These are phyloP conservation scores for Petaurus breviceps DNA, from an alignment of 2,113 vertebrate genomes.

Conservation along the genomic window DNA sequence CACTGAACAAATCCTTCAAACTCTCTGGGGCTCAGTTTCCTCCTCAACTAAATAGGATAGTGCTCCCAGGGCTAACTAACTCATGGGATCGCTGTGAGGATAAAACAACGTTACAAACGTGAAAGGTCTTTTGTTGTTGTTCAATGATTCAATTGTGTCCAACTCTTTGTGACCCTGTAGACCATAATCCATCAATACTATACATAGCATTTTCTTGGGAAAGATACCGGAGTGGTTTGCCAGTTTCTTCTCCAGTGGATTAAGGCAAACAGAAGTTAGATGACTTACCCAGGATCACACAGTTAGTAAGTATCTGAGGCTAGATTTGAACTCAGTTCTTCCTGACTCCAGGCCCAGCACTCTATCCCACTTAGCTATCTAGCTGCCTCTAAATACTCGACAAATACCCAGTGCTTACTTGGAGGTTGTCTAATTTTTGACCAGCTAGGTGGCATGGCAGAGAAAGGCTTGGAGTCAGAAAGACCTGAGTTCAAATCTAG, in stretches of 20 bases:
- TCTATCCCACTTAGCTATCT: background rate
- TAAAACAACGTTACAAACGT: background rate
- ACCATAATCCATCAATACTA: background rate
- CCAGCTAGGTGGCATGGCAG: too few species aligned
- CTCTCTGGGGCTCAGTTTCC: background rate
- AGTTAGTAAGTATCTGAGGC: too few species aligned
- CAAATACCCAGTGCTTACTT: background rate
- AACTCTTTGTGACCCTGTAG: background rate
- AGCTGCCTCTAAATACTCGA: background rate
- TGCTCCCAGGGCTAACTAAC: background rate
- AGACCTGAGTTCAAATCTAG: background rate
- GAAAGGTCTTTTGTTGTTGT: background rate
- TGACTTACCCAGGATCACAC: background rate
- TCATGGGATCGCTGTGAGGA: background rate
- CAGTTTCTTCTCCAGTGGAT: background rate
- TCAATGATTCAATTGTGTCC: background rate
- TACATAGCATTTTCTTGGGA: background rate
- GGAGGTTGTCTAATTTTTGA: background rate
- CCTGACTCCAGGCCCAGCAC: background rate
- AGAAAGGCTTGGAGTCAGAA: background rate
- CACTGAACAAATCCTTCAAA: background rate
- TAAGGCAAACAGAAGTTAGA: background rate
- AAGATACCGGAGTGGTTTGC: background rate
- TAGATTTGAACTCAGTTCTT: background rate
- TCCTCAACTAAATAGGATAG: background rate